Base-by-base conservation (phyloP, 2,797 vertebrate species). In the Chromis chromis region DNA sequence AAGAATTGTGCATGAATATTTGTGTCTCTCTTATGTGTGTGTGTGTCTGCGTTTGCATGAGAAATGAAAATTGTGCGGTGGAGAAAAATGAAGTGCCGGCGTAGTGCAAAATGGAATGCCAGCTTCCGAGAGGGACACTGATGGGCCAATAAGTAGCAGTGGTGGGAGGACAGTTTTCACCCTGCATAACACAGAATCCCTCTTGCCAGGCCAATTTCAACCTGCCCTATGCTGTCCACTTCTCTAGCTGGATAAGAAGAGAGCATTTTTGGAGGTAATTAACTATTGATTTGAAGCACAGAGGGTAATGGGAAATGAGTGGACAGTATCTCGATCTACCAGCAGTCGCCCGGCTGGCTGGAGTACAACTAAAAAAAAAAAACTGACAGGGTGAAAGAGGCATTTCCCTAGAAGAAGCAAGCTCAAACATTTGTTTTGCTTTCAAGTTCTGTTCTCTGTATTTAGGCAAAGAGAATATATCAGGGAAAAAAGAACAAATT, bases 211-310 rank as follows among this genome's bases (percentile, higher is more conserved):
- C 78, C 79, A 56, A 85, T 86, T 59, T 69, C 68, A 57, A 58
- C 60, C 72, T 73, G 76, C 63, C 73, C 85, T 31, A 56, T 7
- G 66, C 78, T 80, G 79, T 89, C 86, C 76, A 75, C 78, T 78
- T 84, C 68, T 81, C 69, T 62, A 54, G 88, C 77, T 82, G 83
- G 84, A 86, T 73, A 83, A 85, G 82, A 84, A 78, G 78, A 78
- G 63, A 82, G 77, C 70, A 31, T 44, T 44, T 44, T 87, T 79
- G 76, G 82, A 84, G 81, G 91, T 92, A 94, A 95, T 95, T 94
- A 94, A 92, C 86, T 94, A 95, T 95, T 93, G 94, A 95, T 95
- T 92, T 76, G 57, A 89, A 91, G 87, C 81, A 81, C 74, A 82
- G 77, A 83, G 90, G 81, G 87, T 92, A 91, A 93, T 91, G 88